Base-by-base conservation (phyloP, 2,888 invertebrate species). In the Zonitis immaculata region DNA sequence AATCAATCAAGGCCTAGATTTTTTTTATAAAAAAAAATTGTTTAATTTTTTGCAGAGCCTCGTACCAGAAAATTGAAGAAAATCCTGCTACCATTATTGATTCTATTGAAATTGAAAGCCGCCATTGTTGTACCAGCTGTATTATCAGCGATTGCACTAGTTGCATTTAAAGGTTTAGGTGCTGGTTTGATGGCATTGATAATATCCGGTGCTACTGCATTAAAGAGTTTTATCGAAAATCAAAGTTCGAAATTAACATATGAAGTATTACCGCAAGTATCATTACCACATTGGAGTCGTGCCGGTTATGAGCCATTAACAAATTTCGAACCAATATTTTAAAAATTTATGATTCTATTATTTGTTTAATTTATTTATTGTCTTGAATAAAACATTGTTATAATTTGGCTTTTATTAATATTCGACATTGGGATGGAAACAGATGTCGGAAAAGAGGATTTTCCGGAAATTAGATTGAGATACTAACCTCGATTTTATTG, bases 91-190 rank as follows among this genome's bases (percentile, higher is more conserved):
- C 86, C 86, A n/a, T 69, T 85, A 46, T 74, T 86, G 20, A 71
- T 86, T 60, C 77, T 81, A 18, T 68, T 86, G 67, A 83, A 83
- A 69, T 68, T 86, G 63, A 85, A 85, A 71, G 80, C 82, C 47
- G 77, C 80, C 35, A 76, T 86, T 28, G 75, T 85, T 43, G 70
- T 86, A 47, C 85, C 85, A 26, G 77, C 84, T 22, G 70, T 84
- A 43, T 77, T 86, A 57, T 79, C 82, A 20, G 69, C 80, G 51
- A 79, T 86, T 43, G 82, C 82, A n/a, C 72, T 85, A 56, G 78
- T 86, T 45, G 82, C 85, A 7, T 79, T 86, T 64, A 86, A 85
- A 72, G 85, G 84, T 49, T 76, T 86, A 49, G 83, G 82, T 52
- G 79, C 82, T 26, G 83, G 85, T 45, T 67, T 84, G 42, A 76